These are phyloP conservation scores for Odontophorus gujanensis DNA, from an alignment of 2,113 vertebrate species.

Conservation along the genomic window DNA sequence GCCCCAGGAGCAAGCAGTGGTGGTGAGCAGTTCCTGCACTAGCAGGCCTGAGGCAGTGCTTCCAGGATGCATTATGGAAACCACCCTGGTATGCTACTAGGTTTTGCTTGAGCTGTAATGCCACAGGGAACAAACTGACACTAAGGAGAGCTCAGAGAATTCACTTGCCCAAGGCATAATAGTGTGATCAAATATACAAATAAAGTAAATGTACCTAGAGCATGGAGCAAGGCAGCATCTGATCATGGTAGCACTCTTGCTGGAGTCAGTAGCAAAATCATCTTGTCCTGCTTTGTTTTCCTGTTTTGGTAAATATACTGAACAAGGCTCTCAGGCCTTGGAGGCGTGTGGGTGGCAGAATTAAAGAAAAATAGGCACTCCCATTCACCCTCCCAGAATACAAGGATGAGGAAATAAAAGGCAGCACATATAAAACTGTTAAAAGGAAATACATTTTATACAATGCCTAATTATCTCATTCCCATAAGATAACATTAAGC, in stretches of 20 bases:
- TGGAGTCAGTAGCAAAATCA: background rate
- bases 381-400: background rate
- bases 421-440: constrained; percentile 7
- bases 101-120: background rate
- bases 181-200: background rate
- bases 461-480: constrained; percentile 60
- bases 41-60: background rate
- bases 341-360: background rate
- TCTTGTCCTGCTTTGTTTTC: background rate
- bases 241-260: background rate
- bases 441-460: constrained; percentile 28
- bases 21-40: rapidly evolving
- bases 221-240: background rate
- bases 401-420: constrained; percentile 32
- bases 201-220: background rate
- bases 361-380: background rate
- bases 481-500: constrained; percentile 50
- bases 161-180: background rate
- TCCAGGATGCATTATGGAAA: background rate
- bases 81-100: background rate
- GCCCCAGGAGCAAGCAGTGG: rapidly evolving
- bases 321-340: background rate
- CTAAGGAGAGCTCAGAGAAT: background rate
- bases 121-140: background rate
- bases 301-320: background rate